Evolutionary conservation across 2,113 vertebrate species (phyloP).

Genomic region (Aptenodytes patagonicus): DNA sequence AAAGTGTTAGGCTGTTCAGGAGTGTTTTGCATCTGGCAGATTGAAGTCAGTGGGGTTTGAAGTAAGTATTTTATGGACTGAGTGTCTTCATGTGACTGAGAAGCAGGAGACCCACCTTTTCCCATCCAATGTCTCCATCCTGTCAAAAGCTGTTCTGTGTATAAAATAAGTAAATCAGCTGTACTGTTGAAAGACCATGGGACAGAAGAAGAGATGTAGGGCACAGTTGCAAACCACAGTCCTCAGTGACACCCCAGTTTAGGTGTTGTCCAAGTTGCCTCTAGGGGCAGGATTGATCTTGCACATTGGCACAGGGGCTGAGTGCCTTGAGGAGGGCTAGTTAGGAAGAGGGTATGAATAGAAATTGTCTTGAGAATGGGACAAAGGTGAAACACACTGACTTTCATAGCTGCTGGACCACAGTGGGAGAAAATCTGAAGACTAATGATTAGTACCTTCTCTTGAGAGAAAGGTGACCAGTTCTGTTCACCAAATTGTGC

Average conservation of each 20-base stretch:
- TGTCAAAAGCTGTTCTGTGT: background rate
- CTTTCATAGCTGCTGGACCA: background rate
- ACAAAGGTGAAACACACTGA: background rate
- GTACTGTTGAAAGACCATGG: background rate
- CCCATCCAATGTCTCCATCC: background rate
- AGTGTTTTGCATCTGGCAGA: background rate
- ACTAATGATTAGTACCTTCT: background rate
- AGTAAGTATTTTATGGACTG: background rate
- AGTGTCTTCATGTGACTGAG: background rate
- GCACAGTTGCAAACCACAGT: background rate
- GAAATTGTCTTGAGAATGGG: background rate
- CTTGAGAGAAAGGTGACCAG: background rate
- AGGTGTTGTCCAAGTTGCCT: background rate
- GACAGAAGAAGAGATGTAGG: background rate
- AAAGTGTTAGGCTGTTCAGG: background rate
- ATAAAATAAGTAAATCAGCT: background rate
- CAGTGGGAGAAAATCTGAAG: background rate
- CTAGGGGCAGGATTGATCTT: background rate
- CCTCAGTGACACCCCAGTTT: too few species aligned
- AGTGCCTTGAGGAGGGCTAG: background rate
- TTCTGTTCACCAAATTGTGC: background rate
- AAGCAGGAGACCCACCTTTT: background rate
- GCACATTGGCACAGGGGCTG: background rate
- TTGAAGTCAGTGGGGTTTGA: background rate
- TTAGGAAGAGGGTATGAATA: background rate